Evolutionary conservation across 2,888 invertebrate genomes (phyloP).

Genomic region (Dynastes maya): DNA sequence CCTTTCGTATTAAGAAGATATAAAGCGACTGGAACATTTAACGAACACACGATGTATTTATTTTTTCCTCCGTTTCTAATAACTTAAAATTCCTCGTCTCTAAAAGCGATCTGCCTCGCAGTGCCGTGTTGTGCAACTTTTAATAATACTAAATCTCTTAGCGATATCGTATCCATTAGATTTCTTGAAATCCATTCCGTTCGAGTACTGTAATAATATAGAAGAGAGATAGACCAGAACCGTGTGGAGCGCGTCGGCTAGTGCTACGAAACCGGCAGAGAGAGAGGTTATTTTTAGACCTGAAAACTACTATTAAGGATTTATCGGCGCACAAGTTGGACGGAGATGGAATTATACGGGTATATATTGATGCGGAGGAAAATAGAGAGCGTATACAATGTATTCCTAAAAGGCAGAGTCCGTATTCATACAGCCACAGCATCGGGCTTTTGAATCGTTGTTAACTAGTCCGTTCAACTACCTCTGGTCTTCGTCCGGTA

Average conservation of each 20-base stretch:
- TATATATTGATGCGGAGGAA: neutral
- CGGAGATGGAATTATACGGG: neutral
- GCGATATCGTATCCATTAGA: constrained; percentile 39
- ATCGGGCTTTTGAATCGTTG: neutral
- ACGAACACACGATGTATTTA: no score
- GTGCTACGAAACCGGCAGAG: neutral
- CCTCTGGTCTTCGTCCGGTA: neutral
- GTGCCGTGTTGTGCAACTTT: constrained; percentile 32
- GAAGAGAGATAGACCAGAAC: constrained; percentile 8
- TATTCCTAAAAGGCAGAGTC: neutral
- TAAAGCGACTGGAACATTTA: no score
- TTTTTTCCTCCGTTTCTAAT: constrained; percentile 1
- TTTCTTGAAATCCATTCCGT: constrained; percentile 26
- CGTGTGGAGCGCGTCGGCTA: neutral
- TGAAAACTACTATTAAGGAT: constrained; percentile 10
- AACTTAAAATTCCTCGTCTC: constrained; percentile 13
- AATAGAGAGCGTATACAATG: neutral
- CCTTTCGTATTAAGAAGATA: no score
- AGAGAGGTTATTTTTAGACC: constrained; percentile 19
- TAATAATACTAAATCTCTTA: constrained; percentile 30
- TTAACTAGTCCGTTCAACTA: constrained; percentile 15
- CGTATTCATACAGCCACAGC: neutral
- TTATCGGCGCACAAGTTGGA: neutral
- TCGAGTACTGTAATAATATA: neutral
- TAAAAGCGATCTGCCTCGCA: neutral